Evolutionary conservation across 2,797 vertebrate species (phyloP), one percentile per base, ranked within the genome.

Genomic region (Prionace glauca): DNA sequence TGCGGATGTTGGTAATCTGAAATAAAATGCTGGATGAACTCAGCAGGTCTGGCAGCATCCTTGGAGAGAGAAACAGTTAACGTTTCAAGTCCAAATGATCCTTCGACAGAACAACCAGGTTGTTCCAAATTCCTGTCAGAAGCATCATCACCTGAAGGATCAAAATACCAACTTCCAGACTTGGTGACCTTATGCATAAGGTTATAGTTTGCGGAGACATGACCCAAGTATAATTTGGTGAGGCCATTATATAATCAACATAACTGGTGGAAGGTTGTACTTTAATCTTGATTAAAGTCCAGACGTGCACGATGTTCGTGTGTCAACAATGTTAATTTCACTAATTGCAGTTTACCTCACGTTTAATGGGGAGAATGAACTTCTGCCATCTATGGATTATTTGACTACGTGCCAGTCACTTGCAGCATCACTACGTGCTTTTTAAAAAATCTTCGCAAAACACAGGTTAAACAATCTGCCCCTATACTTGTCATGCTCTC

Each of bases 391-490:
- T 41, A 22, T 67, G 90, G 67, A 41, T 69, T 65, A 9, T 92
- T 62, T 90, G 56, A 62, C 56, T n/a, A 24, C 67, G 62, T 92
- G 20, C 90, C n/a, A 32, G 62, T 41, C 20, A 22, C 22, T 67
- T 92, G 32, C 18, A 36, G 88, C 32, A 65, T 65, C 88, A 91
- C 56, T 91, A 62, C 90, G 62, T 67, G 32, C n/a, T 36, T 65
- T 88, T 87, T 91, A 67, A 36, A 67, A 36, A 22, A 88, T 60
- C 90, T 92, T 92, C n/a, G n/a, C n/a, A 67, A 69, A 92, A 69
- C 65, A 67, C n/a, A 24, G 20, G 8, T 2, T 84, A 24, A 84
- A 84, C 20, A 84, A 24, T 45, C 20, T 84, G 90, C 65, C 32
- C 86, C 22, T 22, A 62, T 67, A 65, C 9, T 60, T 60, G 56